A percentile compares a stretch with the other conserved stretches of the same genome.
These are phyloP conservation scores for Vanessa atalanta DNA, from an alignment of 1,140 invertebrate genomes.

Conservation along the genomic window DNA sequence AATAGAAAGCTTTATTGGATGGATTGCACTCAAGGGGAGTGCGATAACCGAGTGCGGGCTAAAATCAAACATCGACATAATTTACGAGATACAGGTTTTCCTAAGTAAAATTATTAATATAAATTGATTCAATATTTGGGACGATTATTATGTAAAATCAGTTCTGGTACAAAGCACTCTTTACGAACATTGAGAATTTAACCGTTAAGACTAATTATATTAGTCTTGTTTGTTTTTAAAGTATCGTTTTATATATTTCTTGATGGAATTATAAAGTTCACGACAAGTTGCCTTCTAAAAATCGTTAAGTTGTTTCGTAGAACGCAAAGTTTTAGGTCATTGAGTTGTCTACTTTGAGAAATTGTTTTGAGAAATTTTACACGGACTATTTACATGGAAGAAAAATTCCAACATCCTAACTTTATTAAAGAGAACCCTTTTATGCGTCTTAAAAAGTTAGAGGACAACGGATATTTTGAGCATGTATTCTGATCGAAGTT, in stretches of 20 bases:
- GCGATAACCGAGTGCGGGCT: too few species aligned
- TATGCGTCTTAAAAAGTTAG: slow-evolving; percentile 18
- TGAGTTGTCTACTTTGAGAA: slow-evolving; percentile 62
- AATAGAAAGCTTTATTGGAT: too few species aligned
- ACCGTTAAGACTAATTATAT: too few species aligned
- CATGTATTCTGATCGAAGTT: background rate
- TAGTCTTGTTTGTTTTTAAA: too few species aligned
- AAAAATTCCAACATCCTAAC: slow-evolving; percentile 48
- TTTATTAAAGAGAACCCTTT: slow-evolving; percentile 45
- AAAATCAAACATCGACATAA: background rate
- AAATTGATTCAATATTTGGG: too few species aligned
- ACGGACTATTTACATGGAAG: slow-evolving; percentile 57
- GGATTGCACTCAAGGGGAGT: too few species aligned
- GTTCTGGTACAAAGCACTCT: too few species aligned
- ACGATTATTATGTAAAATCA: too few species aligned
- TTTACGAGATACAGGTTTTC: too few species aligned
- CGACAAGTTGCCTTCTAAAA: background rate
- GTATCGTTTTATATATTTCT: too few species aligned
- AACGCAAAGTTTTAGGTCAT: slow-evolving; percentile 49
- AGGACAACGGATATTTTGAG: background rate
- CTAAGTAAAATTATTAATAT: too few species aligned
- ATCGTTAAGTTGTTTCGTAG: slow-evolving; percentile 46
- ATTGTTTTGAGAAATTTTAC: slow-evolving; percentile 52
- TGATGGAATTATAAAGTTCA: background rate
- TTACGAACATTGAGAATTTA: too few species aligned